phyloP scores from a whole-genome alignment of 2,797 vertebrate genomes.

The Lycodopsis pacificus region DNA sequence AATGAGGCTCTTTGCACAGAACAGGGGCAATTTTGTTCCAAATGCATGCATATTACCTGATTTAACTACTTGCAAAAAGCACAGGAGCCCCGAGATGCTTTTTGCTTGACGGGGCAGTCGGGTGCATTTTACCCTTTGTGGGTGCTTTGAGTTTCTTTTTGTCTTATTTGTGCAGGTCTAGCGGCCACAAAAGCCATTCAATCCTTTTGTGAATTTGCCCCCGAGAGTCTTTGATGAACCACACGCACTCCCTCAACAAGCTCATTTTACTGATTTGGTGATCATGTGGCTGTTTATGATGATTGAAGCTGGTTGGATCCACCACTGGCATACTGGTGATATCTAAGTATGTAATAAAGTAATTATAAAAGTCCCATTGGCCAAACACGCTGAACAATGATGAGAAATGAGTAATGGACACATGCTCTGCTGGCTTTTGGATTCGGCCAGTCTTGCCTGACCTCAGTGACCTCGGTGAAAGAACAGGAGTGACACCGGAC shows the following conservation, averaged over 20 bases:
- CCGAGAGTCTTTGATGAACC: neutral
- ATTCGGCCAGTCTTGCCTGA: neutral
- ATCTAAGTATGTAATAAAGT: neutral
- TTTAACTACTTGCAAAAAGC: neutral
- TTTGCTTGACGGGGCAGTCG: neutral
- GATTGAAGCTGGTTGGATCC: neutral
- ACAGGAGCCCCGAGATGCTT: neutral
- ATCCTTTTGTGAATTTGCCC: too few relatives aligned
- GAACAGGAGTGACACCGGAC: neutral
- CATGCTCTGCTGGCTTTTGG: neutral
- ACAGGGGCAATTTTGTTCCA: neutral
- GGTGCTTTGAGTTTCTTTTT: neutral
- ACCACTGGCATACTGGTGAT: neutral
- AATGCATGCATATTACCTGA: neutral
- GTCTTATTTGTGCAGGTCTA: neutral
- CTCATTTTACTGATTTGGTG: neutral
- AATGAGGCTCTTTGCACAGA: neutral
- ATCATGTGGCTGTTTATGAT: too few relatives aligned
- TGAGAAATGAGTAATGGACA: neutral
- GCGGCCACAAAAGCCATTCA: too few relatives aligned
- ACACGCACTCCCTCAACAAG: neutral
- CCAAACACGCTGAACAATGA: neutral
- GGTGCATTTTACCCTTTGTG: neutral
- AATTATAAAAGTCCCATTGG: neutral
- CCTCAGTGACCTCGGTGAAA: conserved; percentile 1